Base-by-base conservation (phyloP, 2,888 invertebrate species). In the Bombylius major region DNA sequence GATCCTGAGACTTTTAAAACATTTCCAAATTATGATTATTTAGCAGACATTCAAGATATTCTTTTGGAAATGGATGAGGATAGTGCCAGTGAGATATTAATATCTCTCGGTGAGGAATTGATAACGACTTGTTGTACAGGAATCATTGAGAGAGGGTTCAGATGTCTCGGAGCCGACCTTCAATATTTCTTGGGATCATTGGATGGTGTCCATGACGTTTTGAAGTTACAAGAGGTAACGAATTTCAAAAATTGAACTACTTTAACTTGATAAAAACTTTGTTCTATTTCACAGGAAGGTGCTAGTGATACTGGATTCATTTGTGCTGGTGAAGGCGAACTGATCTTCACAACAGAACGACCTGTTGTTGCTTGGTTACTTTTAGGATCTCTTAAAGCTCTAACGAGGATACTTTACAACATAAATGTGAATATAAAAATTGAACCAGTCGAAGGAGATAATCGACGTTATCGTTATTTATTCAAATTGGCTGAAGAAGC, bases 131-230 rank as follows among this genome's bases (percentile, higher is more conserved):
- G 86, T 47, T 85, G 86, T 67, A 81, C 83, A 55, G 86, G 86
- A 62, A 82, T 84, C 57, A 77, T 88, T 58, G 88, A 89, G 66
- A 77, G 89, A 62, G 90, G 91, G 6, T 87, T 90, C 68, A 82
- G 83, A 67, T 89, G 90, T 70, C 80, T 92, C 65, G 93, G 92
- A 61, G 87, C 88, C 56, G 86, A 90, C 75, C 78, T 92, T 66
- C 84, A 84, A 66, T 89, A 91, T 70, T 92, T 93, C 72, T 77
- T 93, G 63, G 88, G 88, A 36, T 91, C 91, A 36, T 76, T 93
- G 56, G 92, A 92, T 71, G 90, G 91, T 56, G 91, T 93, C 9
- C 89, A 91, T 67, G 92, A 92, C 69, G 90, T 90, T 11, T 77
- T 91, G 44, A 89, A 90, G 69, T 82, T 88, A 67, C 86, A 88